Base-by-base conservation (phyloP, 2,888 invertebrate species). In the Reticulitermes lucifugus region DNA sequence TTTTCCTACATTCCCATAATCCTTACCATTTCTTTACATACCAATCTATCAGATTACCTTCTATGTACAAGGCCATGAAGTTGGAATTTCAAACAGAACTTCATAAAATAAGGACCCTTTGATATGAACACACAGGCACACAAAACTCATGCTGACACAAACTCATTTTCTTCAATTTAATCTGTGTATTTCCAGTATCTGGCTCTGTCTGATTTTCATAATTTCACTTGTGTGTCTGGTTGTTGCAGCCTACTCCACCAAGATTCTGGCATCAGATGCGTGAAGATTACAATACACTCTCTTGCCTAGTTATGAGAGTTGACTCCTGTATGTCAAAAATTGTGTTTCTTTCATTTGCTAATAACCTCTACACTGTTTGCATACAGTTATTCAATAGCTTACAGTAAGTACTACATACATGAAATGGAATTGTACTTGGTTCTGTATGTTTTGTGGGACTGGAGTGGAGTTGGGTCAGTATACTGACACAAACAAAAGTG, bases 291-390 rank as follows among this genome's bases (percentile, higher is more conserved):
- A 83, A 86, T 41, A 85, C 81, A 7, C 70, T 87, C 79, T 85
- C 86, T 18, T 51, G 83, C 14, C 85, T 87, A 25, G 86, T 87
- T 25, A 86, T 85, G 51, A 75, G n/a, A 18, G 35, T 87, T 22
- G 87, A 87, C 80, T 70, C 83, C 2, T 75, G 84, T n/a, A 86
- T 87, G 22, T 84, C 87, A 35, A 85, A 82, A 35, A 87, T 87
- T 12, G 84, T 87, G 41, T 83, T 87, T 21, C 86, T 87, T 29
- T 86, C 86, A 60, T 87, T 87, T 51, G 85, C 85, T 25, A 87
- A 87, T 82, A 87, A 87, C 73, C 84, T 87, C n/a, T 87, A 87
- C 77, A 87, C 86, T 71, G 86, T 87, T 46, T 87, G 87, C 51
- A 84, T 87, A 22, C 87, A 87, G 70, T 85, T 87, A 18, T 84